These are phyloP conservation scores for Nesogale talazaci DNA, from an alignment of 2,113 vertebrate genomes.

Conservation along the genomic window DNA sequence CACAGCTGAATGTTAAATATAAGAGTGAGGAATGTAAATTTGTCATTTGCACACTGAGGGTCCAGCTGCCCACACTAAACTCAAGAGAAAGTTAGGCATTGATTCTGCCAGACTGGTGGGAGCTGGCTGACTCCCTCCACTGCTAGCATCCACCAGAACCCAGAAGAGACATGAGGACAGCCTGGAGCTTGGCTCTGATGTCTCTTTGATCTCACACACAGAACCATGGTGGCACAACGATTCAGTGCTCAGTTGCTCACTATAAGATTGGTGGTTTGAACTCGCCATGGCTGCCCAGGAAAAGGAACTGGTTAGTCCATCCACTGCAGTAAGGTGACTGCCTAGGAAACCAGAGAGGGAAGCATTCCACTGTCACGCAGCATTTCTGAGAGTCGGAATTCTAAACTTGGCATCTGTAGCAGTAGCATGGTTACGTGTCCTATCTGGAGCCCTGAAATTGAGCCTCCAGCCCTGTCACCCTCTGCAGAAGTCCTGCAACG, in stretches of 20 bases:
- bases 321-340: not conserved
- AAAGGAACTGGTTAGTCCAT: not conserved
- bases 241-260: not conserved
- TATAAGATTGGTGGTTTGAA: not conserved
- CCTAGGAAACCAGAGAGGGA: not conserved
- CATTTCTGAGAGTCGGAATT: not conserved
- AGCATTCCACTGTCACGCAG: not conserved
- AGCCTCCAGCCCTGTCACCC: not conserved
- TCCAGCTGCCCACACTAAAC: no score
- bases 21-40: no score
- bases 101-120: no score
- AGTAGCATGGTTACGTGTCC: not conserved
- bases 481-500: not conserved
- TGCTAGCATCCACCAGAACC: not conserved
- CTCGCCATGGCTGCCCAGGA: not conserved
- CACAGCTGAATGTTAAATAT: no score
- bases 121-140: no score
- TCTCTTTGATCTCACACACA: not conserved
- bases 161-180: not conserved
- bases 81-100: no score
- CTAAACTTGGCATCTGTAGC: not conserved
- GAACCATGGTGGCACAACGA: not conserved
- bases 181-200: not conserved
- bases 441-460: not conserved
- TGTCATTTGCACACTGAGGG: no score